Percentiles rank a stretch among this genome's conserved stretches.
Conservation (phyloP, 2,113 vertebrate species). For the Gymnorhina tibicen region DNA sequence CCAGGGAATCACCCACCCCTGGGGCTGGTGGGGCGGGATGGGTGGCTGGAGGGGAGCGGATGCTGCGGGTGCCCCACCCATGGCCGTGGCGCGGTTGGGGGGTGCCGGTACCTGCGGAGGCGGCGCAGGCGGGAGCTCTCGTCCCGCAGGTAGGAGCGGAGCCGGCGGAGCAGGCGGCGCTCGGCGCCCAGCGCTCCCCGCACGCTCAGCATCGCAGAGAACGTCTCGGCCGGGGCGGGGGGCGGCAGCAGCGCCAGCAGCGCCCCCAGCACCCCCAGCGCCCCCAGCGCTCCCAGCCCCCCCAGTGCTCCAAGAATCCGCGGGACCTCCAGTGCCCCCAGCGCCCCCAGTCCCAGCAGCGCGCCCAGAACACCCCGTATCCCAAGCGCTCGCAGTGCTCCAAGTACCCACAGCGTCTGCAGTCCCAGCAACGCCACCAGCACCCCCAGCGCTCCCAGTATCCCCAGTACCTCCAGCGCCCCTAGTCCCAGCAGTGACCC, state of each 20-base stretch:
- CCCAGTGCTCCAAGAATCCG: not conserved
- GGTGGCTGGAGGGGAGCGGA: not conserved
- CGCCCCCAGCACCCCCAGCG: not conserved
- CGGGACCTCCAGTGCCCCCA: not conserved
- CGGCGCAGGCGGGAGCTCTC: slow-evolving; percentile 22
- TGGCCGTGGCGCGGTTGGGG: not conserved
- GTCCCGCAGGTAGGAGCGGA: not conserved
- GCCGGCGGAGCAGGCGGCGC: not conserved
- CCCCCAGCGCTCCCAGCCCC: not conserved
- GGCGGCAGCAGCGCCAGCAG: not conserved
- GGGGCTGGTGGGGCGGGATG: not conserved
- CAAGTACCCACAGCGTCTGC: accelerated
- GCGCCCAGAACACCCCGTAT: too few species aligned
- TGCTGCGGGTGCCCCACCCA: not conserved
- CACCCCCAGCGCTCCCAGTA: not conserved
- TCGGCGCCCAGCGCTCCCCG: not conserved
- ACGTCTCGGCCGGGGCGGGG: not conserved
- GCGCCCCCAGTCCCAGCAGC: not conserved
- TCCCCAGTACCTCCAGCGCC: not conserved
- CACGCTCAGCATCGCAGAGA: slow-evolving; percentile 10
- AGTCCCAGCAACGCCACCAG: not conserved
- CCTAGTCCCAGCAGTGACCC: not conserved
- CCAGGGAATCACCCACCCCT: not conserved
- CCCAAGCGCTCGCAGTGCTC: not conserved
- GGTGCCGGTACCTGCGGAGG: not conserved